Conservation (phyloP, 2,113 vertebrate genomes). For the Anarrhichthys ocellatus region DNA sequence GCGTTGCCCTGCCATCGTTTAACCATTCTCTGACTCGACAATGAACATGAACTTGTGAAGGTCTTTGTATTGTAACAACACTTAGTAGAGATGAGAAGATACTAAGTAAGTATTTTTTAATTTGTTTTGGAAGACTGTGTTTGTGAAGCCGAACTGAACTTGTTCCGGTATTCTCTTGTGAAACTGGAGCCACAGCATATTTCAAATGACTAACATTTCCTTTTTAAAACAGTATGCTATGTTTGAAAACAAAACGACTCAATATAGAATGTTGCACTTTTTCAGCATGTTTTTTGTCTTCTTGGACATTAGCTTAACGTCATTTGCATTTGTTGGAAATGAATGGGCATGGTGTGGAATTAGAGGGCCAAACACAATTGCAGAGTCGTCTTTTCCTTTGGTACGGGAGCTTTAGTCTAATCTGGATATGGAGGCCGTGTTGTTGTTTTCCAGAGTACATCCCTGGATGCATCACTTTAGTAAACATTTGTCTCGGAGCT, state of each 20-base stretch:
- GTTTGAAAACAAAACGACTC: neutral
- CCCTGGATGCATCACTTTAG: neutral
- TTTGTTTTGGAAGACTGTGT: too few species aligned
- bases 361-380: neutral
- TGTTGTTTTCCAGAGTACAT: neutral
- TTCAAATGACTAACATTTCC: neutral
- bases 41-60: slow-evolving; percentile 10
- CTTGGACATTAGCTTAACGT: neutral
- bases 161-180: too few species aligned
- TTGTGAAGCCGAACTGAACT: neutral
- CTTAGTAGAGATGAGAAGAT: neutral
- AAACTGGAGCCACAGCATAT: neutral
- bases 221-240: neutral
- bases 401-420: neutral
- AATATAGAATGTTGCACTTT: neutral
- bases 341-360: neutral
- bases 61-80: neutral
- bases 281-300: neutral
- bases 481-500: neutral
- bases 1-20: neutral
- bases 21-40: slow-evolving; percentile 8
- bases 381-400: neutral
- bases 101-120: neutral
- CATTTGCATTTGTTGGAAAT: neutral
- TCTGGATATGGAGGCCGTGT: neutral